A percentile compares a stretch with the other conserved stretches of the same genome.
Evolutionary conservation across 2,113 vertebrate species (phyloP).

Genomic region (zebrafish (Danio rerio)): DNA sequence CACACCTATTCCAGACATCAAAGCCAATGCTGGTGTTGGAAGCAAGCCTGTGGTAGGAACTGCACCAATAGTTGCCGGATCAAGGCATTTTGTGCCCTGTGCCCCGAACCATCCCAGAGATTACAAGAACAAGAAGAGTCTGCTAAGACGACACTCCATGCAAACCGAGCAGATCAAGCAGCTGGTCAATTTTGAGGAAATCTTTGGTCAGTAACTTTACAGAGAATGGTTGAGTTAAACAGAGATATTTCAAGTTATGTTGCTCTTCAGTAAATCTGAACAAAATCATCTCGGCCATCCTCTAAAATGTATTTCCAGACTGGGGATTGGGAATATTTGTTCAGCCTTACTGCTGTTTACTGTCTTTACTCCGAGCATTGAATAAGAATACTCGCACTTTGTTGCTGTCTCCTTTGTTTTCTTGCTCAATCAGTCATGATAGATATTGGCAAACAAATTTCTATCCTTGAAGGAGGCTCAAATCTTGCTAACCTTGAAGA

Average conservation of each 20-base stretch:
- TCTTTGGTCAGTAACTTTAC: constrained; percentile 64
- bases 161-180: constrained; percentile 90
- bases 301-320: constrained; percentile 14
- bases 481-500: too few relatives aligned
- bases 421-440: too few relatives aligned
- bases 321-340: constrained; percentile 2
- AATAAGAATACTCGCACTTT: background rate
- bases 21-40: constrained; percentile 64
- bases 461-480: too few relatives aligned
- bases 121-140: constrained; percentile 77
- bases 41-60: constrained; percentile 57
- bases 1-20: constrained; percentile 76
- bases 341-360: constrained; percentile 27
- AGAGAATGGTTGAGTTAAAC: background rate
- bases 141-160: constrained; percentile 87
- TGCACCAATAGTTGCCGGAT: constrained; percentile 56
- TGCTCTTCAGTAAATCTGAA: background rate
- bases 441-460: too few relatives aligned
- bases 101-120: constrained; percentile 78
- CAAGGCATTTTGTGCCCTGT: constrained; percentile 77
- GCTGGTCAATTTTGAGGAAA: constrained; percentile 79
- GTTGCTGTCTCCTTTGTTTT: background rate
- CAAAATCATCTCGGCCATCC: background rate
- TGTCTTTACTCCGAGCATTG: constrained; percentile 9
- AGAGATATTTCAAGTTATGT: background rate